Evolutionary conservation across 2,797 vertebrate species (phyloP), one percentile per base, ranked within the genome.

Genomic region (Protosalanx chinensis): DNA sequence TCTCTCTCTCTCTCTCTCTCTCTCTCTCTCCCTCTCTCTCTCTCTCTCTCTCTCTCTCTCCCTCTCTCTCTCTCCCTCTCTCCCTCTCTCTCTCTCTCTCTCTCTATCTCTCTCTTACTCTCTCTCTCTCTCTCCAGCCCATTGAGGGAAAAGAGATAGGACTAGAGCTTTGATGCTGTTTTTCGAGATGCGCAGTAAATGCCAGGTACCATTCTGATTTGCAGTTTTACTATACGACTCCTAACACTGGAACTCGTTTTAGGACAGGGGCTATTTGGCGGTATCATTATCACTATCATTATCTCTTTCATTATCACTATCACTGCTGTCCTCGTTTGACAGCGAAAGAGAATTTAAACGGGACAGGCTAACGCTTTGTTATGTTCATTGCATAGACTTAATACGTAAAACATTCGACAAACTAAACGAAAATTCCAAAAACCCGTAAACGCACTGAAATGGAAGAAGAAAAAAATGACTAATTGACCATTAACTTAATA

Each of bases 161-260:
- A 32, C 18, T 37, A 35, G n/a, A 68, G 68, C 57, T 64, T 82
- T 60, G n/a, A 60, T 59, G 64, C 66, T 65, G 60, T 64, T 65
- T 65, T 35, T 62, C 41, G 12, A 65, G 65, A 51, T 72, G 68
- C 74, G 56, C 76, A 86, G 76, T 64, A 76, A 68, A 81, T 68
- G 61, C 74, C 65, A 71, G 73, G 69, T 70, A 83, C 78, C 78
- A 76, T 66, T 80, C 63, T 65, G 70, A 75, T 84, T 81, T 79
- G 63, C 75, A 73, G 70, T 69, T 37, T 51, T 64, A 68, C 71
- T 1, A 65, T 65, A 12, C 59, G 0, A 61, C 4, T 29, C 6
- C 35, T 73, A 33, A 60, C 68, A 62, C 71, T 76, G 78, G 82
- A 71, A 82, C 61, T 58, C 82, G 72, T 82, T 80, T 5, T n/a